A percentile compares a stretch with the other conserved stretches of the same genome.
These are phyloP conservation scores for Cephalotes varians DNA, from an alignment of 2,888 invertebrate species.

Conservation along the genomic window DNA sequence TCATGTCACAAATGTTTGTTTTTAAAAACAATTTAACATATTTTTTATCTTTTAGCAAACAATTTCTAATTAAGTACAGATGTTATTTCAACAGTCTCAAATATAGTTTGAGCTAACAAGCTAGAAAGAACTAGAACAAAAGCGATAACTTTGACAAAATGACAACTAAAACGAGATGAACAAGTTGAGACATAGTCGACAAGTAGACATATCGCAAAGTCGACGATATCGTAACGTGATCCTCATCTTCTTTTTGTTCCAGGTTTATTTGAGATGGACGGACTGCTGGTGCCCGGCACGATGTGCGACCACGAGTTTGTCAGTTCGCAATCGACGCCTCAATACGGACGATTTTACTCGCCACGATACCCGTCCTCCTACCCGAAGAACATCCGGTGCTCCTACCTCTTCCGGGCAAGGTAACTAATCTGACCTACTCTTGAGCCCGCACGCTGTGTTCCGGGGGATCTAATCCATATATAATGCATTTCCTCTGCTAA, in stretches of 20 bases:
- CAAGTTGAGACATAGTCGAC: neutral
- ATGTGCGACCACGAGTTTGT: slow-evolving; percentile 95
- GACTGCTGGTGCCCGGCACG: slow-evolving; percentile 91
- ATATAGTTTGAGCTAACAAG: neutral
- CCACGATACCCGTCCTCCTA: slow-evolving; percentile 98
- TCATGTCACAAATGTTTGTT: neutral
- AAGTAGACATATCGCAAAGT: neutral
- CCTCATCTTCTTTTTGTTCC: slow-evolving; percentile 82
- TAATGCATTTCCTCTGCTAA: slow-evolving; percentile 69
- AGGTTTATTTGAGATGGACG: slow-evolving; percentile 94
- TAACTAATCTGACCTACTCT: slow-evolving; percentile 82
- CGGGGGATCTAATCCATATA: slow-evolving; percentile 66
- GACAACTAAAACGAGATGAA: neutral
- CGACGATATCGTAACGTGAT: slow-evolving; percentile 7
- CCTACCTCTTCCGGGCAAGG: slow-evolving; percentile 96
- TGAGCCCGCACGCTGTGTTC: slow-evolving; percentile 59
- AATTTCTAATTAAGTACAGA: neutral
- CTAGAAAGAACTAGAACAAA: neutral
- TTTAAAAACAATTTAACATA: neutral
- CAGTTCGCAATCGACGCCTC: slow-evolving; percentile 90
- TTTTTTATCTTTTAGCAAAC: neutral
- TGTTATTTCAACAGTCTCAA: neutral
- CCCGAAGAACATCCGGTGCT: slow-evolving; percentile 96
- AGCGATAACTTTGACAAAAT: neutral
- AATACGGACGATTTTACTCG: slow-evolving; percentile 94